These are phyloP conservation scores for Acanthornis magna DNA, from an alignment of 2,797 vertebrate genomes.

Conservation along the genomic window DNA sequence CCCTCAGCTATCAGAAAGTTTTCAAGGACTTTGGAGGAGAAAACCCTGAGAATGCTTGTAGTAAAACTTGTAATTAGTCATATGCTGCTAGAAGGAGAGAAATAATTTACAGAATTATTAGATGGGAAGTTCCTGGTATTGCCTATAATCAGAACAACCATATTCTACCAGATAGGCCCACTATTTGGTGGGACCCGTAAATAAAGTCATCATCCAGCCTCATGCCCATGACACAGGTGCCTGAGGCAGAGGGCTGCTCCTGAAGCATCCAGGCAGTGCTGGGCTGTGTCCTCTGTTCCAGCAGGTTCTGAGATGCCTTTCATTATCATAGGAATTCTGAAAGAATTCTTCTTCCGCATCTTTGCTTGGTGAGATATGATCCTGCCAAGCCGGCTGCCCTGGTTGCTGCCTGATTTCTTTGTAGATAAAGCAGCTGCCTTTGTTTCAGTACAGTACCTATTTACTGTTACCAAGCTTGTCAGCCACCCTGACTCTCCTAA, in stretches of 20 bases:
- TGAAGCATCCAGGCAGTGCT: background rate
- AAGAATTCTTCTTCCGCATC: background rate
- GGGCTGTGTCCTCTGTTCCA: background rate
- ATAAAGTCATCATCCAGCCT: background rate
- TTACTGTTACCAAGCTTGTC: background rate
- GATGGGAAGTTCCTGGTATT: background rate
- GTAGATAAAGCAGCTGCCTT: background rate
- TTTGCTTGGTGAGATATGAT: background rate
- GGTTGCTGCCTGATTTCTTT: background rate
- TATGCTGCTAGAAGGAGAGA: background rate
- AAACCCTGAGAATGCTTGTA: background rate
- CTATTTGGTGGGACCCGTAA: background rate
- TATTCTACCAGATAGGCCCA: background rate
- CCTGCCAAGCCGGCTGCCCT: background rate
- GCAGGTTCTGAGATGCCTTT: background rate
- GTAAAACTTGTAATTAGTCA: background rate
- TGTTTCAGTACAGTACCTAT: background rate
- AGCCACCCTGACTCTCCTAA: background rate
- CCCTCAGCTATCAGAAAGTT: background rate
- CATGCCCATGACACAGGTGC: rapidly evolving
- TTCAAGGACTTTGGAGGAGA: background rate
- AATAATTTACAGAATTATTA: background rate
- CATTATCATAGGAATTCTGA: background rate
- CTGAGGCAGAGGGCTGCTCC: background rate
- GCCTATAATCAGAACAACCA: background rate